Percentiles rank a stretch among this genome's conserved stretches.
Evolutionary conservation across 1,140 invertebrate genomes (phyloP).

Genomic region (fruit fly (Drosophila melanogaster)): DNA sequence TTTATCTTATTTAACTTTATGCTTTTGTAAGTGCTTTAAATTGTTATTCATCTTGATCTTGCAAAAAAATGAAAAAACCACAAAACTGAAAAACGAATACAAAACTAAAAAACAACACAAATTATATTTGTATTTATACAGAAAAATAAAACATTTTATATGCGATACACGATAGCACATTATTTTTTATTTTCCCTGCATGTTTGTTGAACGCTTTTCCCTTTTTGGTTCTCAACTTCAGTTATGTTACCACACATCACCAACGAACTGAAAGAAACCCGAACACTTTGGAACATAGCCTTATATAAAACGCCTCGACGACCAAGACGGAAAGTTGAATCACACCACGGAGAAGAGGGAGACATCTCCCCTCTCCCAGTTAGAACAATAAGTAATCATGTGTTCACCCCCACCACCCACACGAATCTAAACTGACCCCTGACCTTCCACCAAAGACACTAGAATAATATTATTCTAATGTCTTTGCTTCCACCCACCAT

Average conservation of each 20-base stretch:
- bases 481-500: constrained; percentile 9
- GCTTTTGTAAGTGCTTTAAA: constrained; percentile 74
- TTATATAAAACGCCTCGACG: constrained; percentile 12
- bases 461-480: too few relatives aligned
- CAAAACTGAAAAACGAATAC: constrained; percentile 20
- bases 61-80: constrained; percentile 37
- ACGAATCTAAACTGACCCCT: constrained; percentile 11
- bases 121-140: constrained; percentile 78
- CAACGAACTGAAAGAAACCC: constrained; percentile 16
- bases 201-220: constrained; percentile 18
- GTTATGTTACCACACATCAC: background rate
- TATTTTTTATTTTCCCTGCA: constrained; percentile 29
- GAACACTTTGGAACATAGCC: constrained; percentile 16
- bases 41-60: constrained; percentile 75
- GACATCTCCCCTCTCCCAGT: background rate
- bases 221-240: background rate
- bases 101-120: constrained; percentile 56
- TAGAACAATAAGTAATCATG: constrained; percentile 46
- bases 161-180: constrained; percentile 38
- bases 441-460: constrained; percentile 3
- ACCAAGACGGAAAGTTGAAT: constrained; percentile 7
- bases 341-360: constrained; percentile 14
- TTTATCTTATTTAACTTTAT: constrained; percentile 53
- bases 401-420: constrained; percentile 30
- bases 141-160: constrained; percentile 72